These are phyloP conservation scores for Apeira syringaria DNA, from an alignment of 2,888 invertebrate genomes.

Conservation along the genomic window DNA sequence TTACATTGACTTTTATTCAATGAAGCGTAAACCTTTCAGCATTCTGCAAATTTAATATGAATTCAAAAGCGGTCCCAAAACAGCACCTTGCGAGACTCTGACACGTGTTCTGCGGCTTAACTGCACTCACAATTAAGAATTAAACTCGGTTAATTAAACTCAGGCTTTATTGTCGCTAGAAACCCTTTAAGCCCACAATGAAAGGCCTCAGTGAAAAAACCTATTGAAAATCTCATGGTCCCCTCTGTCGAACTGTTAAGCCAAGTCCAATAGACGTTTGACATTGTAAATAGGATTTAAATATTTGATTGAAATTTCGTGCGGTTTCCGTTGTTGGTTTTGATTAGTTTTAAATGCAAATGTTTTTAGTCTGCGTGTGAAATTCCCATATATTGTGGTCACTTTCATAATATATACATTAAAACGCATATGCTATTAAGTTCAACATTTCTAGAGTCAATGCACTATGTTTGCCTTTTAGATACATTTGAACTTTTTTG, in stretches of 20 bases:
- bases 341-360: constrained; percentile 24
- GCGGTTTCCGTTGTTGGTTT: constrained; percentile 48
- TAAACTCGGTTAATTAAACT: constrained; percentile 81
- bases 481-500: too few relatives aligned
- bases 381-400: neutral
- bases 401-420: too few relatives aligned
- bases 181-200: constrained; percentile 75
- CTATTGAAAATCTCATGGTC: constrained; percentile 57
- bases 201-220: constrained; percentile 63
- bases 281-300: constrained; percentile 36
- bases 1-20: constrained; percentile 9
- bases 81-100: constrained; percentile 59
- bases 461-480: too few relatives aligned
- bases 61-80: constrained; percentile 51
- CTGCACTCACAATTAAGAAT: constrained; percentile 80
- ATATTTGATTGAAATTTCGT: constrained; percentile 33
- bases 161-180: constrained; percentile 70
- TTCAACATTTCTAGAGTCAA: too few relatives aligned
- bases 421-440: too few relatives aligned
- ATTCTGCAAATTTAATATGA: constrained; percentile 61
- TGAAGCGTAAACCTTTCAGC: constrained; percentile 16
- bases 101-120: constrained; percentile 79
- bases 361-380: constrained; percentile 2
- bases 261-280: constrained; percentile 37
- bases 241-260: constrained; percentile 42